Conservation (phyloP, 1,140 invertebrate species). For the Drosophila ohnishii region DNA sequence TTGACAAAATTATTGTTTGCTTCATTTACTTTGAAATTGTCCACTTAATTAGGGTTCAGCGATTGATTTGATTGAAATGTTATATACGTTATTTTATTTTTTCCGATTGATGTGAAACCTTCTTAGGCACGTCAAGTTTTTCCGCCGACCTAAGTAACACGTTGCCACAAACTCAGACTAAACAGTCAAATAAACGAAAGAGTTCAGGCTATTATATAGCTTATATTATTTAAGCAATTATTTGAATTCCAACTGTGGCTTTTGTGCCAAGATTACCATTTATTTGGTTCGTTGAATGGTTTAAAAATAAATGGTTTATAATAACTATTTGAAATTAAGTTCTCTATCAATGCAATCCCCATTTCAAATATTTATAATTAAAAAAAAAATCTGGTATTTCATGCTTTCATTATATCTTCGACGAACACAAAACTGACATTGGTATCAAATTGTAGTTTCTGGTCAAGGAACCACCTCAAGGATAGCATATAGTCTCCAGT, state of each 20-base stretch:
- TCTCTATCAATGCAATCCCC: too few relatives aligned
- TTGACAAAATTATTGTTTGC: too few relatives aligned
- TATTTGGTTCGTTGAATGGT: not conserved
- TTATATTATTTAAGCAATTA: not conserved
- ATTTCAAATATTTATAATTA: not conserved
- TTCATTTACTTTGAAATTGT: too few relatives aligned
- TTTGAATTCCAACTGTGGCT: too few relatives aligned
- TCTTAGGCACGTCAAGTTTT: too few relatives aligned
- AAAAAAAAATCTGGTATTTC: not conserved
- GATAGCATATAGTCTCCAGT: conserved; percentile 29
- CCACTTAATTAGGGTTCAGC: too few relatives aligned
- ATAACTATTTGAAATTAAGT: not conserved
- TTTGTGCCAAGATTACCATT: not conserved
- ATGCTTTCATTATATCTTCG: not conserved
- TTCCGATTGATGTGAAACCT: too few relatives aligned
- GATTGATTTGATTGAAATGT: too few relatives aligned
- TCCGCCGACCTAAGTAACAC: too few relatives aligned
- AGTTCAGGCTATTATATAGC: too few relatives aligned
- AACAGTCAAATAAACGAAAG: not conserved
- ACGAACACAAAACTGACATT: conserved; percentile 11
- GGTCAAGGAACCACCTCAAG: not conserved
- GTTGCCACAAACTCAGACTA: too few relatives aligned
- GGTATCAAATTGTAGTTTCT: conserved; percentile 7
- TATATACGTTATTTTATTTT: too few relatives aligned
- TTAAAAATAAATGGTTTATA: not conserved